Evolutionary conservation across 2,113 vertebrate genomes (phyloP).

Genomic region (Callipepla californica): DNA sequence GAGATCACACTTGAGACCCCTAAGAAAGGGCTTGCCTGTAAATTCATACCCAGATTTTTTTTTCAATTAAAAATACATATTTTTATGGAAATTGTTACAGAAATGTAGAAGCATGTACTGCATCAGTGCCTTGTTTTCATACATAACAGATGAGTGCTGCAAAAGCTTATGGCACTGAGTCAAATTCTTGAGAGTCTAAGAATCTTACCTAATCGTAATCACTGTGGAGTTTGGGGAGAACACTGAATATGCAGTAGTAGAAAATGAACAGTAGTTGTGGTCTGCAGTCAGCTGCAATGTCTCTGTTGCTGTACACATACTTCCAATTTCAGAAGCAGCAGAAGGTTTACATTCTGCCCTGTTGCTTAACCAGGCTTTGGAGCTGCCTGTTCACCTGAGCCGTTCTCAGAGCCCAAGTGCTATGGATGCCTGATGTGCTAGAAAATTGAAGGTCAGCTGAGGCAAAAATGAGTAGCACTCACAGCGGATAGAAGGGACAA

Average conservation of each 20-base stretch:
- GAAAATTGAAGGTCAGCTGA: background rate
- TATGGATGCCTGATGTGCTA: background rate
- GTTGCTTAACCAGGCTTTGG: background rate
- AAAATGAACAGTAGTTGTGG: background rate
- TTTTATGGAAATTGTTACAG: background rate
- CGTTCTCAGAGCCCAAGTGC: accelerated
- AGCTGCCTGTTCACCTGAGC: background rate
- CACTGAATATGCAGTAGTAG: background rate
- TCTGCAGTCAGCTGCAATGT: background rate
- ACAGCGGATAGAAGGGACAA: background rate
- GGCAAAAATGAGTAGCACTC: background rate
- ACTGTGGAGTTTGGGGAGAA: background rate
- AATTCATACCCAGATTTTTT: background rate
- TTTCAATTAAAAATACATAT: background rate
- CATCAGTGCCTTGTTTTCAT: background rate
- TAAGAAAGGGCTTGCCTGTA: background rate
- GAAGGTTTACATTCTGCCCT: background rate
- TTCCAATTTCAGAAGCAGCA: background rate
- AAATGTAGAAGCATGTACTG: background rate
- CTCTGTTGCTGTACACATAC: background rate
- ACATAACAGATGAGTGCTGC: background rate
- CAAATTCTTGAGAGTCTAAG: background rate
- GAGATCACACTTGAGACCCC: background rate
- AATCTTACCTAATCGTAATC: background rate
- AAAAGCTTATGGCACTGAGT: background rate